Conservation (phyloP, 1,140 invertebrate species). For the Platyura marginata region DNA sequence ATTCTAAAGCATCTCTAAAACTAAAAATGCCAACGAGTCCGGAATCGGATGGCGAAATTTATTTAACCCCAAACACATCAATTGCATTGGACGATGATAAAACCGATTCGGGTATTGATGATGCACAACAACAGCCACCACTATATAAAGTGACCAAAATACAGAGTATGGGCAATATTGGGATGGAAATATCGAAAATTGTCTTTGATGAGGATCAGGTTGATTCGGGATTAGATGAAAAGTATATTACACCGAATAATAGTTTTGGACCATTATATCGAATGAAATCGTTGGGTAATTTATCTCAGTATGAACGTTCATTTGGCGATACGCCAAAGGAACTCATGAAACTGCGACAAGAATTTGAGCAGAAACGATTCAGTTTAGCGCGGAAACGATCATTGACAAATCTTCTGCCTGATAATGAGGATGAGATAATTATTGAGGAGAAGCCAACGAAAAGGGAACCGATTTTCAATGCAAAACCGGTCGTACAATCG, state of each 20-base stretch:
- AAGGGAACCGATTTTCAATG: not conserved
- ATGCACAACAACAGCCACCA: not conserved
- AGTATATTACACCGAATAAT: conserved; percentile 17
- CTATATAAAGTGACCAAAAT: not conserved
- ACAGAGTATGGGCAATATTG: conserved; percentile 7
- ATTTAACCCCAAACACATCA: conserved; percentile 19
- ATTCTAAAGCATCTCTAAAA: conserved; percentile 2
- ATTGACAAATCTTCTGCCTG: not conserved
- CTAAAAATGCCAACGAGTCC: conserved; percentile 14
- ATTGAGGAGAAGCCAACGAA: not conserved
- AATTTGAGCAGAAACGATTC: conserved; percentile 15
- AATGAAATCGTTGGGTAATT: conserved; percentile 22
- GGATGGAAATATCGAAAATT: conserved; percentile 7
- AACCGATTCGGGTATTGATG: conserved; percentile 7
- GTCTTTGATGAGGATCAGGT: conserved; percentile 12
- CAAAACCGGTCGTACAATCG: not conserved
- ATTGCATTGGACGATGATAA: conserved; percentile 7
- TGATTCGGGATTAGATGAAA: conserved; percentile 21
- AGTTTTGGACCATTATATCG: conserved; percentile 5
- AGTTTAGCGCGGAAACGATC: conserved; percentile 5
- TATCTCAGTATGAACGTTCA: not conserved
- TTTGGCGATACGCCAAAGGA: conserved; percentile 1
- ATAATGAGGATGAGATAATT: not conserved
- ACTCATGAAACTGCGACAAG: conserved; percentile 12
- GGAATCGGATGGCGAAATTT: conserved; percentile 16